These are phyloP conservation scores for Habroteleia sp. DNA, from an alignment of 2,888 invertebrate genomes.

Conservation along the genomic window DNA sequence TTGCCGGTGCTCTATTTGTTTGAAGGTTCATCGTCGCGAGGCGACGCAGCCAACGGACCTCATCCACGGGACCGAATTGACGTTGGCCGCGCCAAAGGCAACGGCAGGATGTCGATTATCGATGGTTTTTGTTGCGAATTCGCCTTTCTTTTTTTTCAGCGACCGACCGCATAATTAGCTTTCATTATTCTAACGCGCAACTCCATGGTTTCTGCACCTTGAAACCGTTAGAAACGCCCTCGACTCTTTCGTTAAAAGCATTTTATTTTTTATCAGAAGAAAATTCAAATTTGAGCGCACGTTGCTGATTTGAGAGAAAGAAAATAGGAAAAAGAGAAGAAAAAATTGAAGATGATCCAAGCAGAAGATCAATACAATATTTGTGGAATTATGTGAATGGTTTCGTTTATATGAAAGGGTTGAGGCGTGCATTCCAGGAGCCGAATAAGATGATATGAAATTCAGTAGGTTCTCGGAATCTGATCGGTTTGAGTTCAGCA, in stretches of 20 bases:
- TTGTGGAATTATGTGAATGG: constrained; percentile 60
- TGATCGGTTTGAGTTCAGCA: constrained; percentile 64
- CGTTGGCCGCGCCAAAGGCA: constrained; percentile 60
- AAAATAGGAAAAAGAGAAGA: constrained; percentile 1
- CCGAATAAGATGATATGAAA: constrained; percentile 64
- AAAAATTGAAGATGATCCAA: constrained; percentile 13
- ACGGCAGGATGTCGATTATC: constrained; percentile 79
- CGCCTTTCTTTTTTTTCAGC: constrained; percentile 68
- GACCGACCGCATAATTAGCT: constrained; percentile 78
- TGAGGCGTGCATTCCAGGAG: constrained; percentile 60
- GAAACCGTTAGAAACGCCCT: constrained; percentile 61
- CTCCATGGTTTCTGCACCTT: constrained; percentile 73
- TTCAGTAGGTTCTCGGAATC: constrained; percentile 65
- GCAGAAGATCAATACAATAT: constrained; percentile 47
- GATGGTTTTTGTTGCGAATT: constrained; percentile 76
- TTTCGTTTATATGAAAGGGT: constrained; percentile 61
- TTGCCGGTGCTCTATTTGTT: constrained; percentile 62
- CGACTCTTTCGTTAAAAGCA: constrained; percentile 1
- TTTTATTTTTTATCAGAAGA: constrained; percentile 2
- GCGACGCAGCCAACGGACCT: constrained; percentile 54
- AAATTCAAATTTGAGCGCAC: neutral
- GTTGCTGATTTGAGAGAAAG: no score
- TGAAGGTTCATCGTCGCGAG: constrained; percentile 62
- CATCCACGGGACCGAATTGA: constrained; percentile 61
- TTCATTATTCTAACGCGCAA: constrained; percentile 78